phyloP scores from a whole-genome alignment of 2,888 invertebrate species.

The Norana najaformis region DNA sequence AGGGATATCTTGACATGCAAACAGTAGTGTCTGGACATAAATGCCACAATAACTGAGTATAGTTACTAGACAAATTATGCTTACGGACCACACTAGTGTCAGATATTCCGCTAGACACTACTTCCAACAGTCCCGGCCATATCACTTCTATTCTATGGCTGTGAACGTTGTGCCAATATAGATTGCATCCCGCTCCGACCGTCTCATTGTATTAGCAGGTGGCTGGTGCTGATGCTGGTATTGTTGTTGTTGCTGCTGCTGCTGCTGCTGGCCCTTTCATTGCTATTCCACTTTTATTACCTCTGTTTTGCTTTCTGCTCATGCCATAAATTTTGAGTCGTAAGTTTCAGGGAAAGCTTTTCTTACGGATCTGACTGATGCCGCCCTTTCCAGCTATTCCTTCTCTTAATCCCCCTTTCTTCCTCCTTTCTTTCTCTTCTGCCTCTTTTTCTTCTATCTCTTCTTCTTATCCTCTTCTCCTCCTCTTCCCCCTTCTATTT shows the following conservation, averaged over 20 bases:
- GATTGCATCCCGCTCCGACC: neutral
- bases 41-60: no score
- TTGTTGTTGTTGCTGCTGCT: neutral
- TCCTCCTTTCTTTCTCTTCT: neutral
- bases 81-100: neutral
- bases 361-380: neutral
- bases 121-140: neutral
- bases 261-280: neutral
- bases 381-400: neutral
- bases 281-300: neutral
- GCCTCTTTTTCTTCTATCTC: neutral
- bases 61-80: neutral
- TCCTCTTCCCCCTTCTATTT: neutral
- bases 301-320: neutral
- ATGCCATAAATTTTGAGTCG: neutral
- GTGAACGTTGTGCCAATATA: neutral
- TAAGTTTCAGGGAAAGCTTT: neutral
- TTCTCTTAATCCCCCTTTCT: neutral
- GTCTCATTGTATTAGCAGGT: conserved; percentile 5
- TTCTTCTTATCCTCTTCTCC: neutral
- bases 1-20: no score
- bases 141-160: neutral
- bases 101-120: no score
- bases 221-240: neutral
- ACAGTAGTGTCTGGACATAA: no score